Evolutionary conservation across 2,113 vertebrate genomes (phyloP).

Genomic region (Nothocercus julius): DNA sequence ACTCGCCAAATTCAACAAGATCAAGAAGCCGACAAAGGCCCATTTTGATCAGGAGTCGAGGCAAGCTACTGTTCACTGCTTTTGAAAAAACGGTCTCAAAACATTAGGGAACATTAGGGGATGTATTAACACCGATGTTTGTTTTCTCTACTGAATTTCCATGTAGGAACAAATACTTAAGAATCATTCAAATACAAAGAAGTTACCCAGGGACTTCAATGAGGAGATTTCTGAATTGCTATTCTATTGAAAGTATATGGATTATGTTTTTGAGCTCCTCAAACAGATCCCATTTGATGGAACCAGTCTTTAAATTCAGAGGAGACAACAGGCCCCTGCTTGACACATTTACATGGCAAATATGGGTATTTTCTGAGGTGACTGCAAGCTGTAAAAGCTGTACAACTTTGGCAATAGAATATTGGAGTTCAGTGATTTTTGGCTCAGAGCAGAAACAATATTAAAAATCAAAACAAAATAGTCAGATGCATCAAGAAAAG

Average conservation of each 20-base stretch:
- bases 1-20: neutral
- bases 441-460: neutral
- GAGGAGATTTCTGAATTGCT: neutral
- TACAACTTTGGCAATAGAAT: neutral
- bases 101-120: neutral
- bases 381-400: neutral
- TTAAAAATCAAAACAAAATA: neutral
- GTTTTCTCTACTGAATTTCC: neutral
- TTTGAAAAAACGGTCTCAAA: neutral
- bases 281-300: neutral
- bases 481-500: neutral
- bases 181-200: neutral
- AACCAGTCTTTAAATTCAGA: neutral
- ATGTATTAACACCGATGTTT: neutral
- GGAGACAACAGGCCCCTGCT: neutral
- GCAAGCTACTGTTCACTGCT: neutral
- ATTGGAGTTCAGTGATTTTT: neutral
- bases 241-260: neutral
- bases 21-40: neutral
- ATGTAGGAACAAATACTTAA: neutral
- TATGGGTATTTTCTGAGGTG: fast-evolving
- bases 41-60: neutral
- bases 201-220: neutral
- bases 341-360: neutral
- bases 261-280: neutral